Evolutionary conservation across 2,113 vertebrate species (phyloP), one percentile per base, ranked within the genome.

Genomic region (Sturnira hondurensis): DNA sequence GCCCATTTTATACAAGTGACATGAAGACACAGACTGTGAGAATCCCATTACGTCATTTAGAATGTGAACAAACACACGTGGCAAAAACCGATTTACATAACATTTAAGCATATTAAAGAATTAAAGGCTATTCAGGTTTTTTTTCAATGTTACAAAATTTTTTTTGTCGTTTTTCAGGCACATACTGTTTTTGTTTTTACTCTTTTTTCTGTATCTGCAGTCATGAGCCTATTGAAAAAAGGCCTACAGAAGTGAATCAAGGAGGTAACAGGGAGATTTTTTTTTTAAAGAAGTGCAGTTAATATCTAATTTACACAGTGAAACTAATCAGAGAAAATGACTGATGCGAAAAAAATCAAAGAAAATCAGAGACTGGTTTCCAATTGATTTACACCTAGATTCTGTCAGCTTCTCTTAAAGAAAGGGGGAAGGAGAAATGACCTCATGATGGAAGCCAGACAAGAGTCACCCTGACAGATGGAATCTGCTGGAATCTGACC

Each of bases 31-130:
- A 98, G 98, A 98, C 99, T 98, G 98, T 97, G 98, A 98, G 98
- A 98, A 98, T 98, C 98, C 98, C 98, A 98, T 98, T 98, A 99
- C 98, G 98, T 98, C 98, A 98, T 98, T 98, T 98, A 99, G 99
- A 99, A 99, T 98, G 98, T 98, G 98, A 99, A 99, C 98, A 98
- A 98, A 99, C 99, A 99, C 98, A 99, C 98, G 98, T 98, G 98
- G 98, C 98, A 99, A 99, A 99, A 98, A 98, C 97, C 96, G 97
- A 98, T 98, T 98, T 97, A 99, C 98, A 98, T 98, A 98, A 98
- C 98, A 98, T 97, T 96, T 97, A 98, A 98, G 91, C 83, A 91
- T 97, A 98, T 97, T 98, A 97, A 98, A 98, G 98, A 98, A 98
- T 98, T 98, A 99, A 99, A 99, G 99, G 98, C 98, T 99, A 98